Evolutionary conservation across 92 coral and sea anemone species (phyloP).

Genomic region (Epizoanthus stellaris): DNA sequence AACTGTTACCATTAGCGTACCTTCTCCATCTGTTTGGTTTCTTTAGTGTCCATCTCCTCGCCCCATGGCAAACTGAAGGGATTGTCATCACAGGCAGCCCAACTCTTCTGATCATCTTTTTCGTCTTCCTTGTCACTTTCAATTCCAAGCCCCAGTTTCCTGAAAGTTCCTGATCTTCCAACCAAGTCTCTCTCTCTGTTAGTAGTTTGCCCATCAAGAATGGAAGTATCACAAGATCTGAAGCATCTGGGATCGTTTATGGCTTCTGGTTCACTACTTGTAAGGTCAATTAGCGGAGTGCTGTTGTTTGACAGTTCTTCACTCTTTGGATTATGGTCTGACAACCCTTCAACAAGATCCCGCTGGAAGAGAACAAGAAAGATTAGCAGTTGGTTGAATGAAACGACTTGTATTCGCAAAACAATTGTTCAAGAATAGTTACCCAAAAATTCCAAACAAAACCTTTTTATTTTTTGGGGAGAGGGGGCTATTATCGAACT

Average conservation of each 20-base stretch:
- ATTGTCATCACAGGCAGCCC: not conserved
- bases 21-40: not conserved
- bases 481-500: no score
- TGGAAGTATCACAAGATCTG: not conserved
- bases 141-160: not conserved
- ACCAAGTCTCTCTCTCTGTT: not conserved
- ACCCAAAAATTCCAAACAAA: no score
- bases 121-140: conserved; percentile 7
- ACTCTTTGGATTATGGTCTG: not conserved
- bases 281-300: not conserved
- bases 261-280: conserved; percentile 3
- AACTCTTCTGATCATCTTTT: not conserved
- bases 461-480: no score
- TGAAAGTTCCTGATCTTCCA: not conserved
- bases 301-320: not conserved
- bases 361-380: not conserved
- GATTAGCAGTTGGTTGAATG: no score
- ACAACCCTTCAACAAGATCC: not conserved
- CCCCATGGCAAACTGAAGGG: conserved; percentile 24
- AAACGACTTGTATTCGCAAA: no score
- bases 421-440: no score
- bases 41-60: not conserved
- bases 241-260: not conserved
- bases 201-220: not conserved
- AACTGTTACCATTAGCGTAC: not conserved